phyloP scores from a whole-genome alignment of 2,113 vertebrate species.

The Panurus biarmicus region DNA sequence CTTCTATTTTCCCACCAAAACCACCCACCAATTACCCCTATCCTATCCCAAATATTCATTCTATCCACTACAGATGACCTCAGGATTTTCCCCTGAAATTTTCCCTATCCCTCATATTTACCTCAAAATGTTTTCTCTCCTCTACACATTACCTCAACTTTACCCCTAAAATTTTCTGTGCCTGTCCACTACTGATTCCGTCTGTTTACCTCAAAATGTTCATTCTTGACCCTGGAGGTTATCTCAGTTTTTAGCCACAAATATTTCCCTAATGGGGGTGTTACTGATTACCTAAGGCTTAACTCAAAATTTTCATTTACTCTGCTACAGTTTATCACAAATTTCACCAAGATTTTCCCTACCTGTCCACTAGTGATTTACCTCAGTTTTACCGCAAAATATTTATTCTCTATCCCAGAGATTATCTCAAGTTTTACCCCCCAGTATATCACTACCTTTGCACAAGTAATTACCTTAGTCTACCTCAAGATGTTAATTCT shows the following conservation, averaged over 20 bases:
- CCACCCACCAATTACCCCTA: not conserved
- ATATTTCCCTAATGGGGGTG: too few species aligned
- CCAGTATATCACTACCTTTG: not conserved
- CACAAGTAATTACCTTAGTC: not conserved
- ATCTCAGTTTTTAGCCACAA: not conserved
- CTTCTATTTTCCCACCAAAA: not conserved
- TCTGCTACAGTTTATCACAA: too few species aligned
- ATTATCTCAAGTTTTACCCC: not conserved
- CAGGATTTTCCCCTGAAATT: not conserved
- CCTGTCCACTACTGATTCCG: not conserved
- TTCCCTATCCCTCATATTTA: not conserved
- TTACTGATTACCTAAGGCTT: not conserved
- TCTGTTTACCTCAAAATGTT: not conserved
- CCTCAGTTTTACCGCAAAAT: not conserved
- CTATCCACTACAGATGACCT: not conserved
- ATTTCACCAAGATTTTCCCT: not conserved
- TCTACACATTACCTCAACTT: not conserved
- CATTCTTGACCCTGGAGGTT: too few species aligned
- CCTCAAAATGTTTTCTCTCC: not conserved
- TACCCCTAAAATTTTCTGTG: not conserved
- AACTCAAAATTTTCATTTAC: not conserved
- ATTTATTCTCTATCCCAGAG: not conserved
- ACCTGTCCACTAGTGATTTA: not conserved
- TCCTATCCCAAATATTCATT: not conserved
- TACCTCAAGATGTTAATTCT: not conserved